Percentiles rank a stretch among this genome's conserved stretches.
Conservation (phyloP, 1,140 invertebrate genomes). For the Hylaeus volcanicus region DNA sequence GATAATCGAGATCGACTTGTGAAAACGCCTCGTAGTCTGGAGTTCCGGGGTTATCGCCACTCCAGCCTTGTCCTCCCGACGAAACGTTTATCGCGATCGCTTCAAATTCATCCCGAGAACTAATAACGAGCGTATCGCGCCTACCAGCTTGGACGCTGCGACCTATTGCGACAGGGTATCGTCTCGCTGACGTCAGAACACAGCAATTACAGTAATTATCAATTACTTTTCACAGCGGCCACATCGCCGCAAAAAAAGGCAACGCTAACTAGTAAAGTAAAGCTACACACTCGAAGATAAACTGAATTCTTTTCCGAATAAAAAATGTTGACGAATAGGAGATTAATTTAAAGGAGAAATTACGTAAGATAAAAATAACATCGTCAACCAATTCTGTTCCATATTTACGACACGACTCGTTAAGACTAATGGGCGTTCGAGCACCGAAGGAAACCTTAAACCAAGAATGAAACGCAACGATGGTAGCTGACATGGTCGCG, state of each 20-base stretch:
- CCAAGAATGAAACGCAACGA: background rate
- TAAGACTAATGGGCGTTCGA: too few species aligned
- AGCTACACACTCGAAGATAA: too few species aligned
- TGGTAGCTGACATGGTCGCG: constrained; percentile 17
- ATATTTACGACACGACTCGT: too few species aligned
- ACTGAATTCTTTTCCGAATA: too few species aligned
- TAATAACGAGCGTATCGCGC: constrained; percentile 17
- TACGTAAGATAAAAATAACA: too few species aligned
- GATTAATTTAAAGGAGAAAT: too few species aligned
- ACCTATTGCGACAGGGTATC: constrained; percentile 12
- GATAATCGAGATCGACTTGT: background rate
- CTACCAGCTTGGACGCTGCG: background rate
- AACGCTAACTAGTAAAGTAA: too few species aligned
- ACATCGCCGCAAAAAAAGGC: too few species aligned
- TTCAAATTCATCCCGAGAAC: background rate
- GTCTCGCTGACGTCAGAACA: background rate
- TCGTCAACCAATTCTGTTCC: too few species aligned
- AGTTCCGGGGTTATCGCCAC: constrained; percentile 1
- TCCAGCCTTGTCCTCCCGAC: background rate
- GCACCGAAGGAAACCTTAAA: too few species aligned
- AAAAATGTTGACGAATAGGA: too few species aligned
- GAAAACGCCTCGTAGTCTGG: background rate
- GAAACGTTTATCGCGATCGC: background rate
- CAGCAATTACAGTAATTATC: background rate
- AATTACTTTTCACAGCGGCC: too few species aligned